phyloP scores from a whole-genome alignment of 2,888 invertebrate genomes.

The Monopis laevigella region DNA sequence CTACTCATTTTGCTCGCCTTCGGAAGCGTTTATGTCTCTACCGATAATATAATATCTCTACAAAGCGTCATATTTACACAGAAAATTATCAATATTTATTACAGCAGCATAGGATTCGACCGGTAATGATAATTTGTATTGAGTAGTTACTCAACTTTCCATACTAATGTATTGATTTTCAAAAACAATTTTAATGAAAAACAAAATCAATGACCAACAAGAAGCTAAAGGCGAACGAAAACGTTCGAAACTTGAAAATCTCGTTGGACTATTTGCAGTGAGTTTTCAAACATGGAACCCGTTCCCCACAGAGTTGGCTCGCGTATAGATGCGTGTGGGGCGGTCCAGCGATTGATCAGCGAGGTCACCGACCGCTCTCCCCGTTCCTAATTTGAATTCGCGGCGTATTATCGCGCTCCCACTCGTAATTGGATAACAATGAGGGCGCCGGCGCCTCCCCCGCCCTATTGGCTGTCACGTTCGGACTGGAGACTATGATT shows the following conservation, averaged over 20 bases:
- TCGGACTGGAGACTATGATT: conserved; percentile 3
- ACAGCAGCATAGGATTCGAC: too few relatives aligned
- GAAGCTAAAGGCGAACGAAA: conserved; percentile 1
- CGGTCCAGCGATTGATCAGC: conserved; percentile 56
- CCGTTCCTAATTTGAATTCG: conserved; percentile 62
- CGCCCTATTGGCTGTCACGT: conserved; percentile 28
- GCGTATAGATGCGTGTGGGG: conserved; percentile 24
- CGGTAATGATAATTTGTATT: too few relatives aligned
- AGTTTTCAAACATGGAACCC: conserved; percentile 8
- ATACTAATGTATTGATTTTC: too few relatives aligned
- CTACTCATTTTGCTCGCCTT: too few relatives aligned
- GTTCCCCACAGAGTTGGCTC: conserved; percentile 4
- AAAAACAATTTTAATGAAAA: too few relatives aligned
- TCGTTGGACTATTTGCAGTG: conserved; percentile 9
- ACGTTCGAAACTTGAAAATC: conserved; percentile 8
- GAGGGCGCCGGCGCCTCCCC: conserved; percentile 51
- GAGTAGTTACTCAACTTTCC: too few relatives aligned
- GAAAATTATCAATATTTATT: too few relatives aligned
- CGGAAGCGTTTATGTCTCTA: too few relatives aligned
- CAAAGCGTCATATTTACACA: too few relatives aligned
- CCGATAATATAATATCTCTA: too few relatives aligned
- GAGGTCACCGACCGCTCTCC: conserved; percentile 62
- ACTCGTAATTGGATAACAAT: conserved; percentile 65
- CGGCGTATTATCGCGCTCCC: conserved; percentile 62
- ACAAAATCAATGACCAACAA: too few relatives aligned